phyloP scores from a whole-genome alignment of 2,888 invertebrate species.

The Colostygia pectinataria region DNA sequence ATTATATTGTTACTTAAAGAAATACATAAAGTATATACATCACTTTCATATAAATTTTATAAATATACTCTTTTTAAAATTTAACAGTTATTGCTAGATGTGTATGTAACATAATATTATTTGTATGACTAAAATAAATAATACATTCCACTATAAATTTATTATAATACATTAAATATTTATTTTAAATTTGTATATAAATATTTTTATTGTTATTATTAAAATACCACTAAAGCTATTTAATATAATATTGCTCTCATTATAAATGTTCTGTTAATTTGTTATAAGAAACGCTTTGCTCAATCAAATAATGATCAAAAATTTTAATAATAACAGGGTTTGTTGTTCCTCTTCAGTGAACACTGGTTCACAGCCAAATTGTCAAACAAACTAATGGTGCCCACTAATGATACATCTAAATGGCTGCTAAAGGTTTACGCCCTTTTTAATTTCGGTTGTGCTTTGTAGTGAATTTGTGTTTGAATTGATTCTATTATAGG shows the following conservation, averaged over 20 bases:
- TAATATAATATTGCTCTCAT: slow-evolving; percentile 4
- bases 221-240: background rate
- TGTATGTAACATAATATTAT: background rate
- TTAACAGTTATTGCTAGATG: background rate
- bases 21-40: slow-evolving; percentile 14
- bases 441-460: no score
- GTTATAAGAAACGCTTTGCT: slow-evolving; percentile 27
- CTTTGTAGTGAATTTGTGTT: no score
- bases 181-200: background rate
- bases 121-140: background rate
- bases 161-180: background rate
- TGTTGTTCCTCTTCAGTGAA: slow-evolving; percentile 15
- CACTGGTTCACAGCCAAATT: slow-evolving; percentile 14
- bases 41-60: slow-evolving; percentile 11
- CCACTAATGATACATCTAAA: no score
- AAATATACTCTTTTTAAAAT: background rate
- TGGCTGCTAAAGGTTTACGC: no score
- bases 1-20: slow-evolving; percentile 8
- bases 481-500: no score
- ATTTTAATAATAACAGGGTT: slow-evolving; percentile 25
- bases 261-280: slow-evolving; percentile 12
- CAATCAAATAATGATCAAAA: slow-evolving; percentile 31
- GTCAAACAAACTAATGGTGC: no score
- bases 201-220: slow-evolving; percentile 3
- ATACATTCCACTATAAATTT: slow-evolving; percentile 2